phyloP scores from a whole-genome alignment of 1,140 invertebrate species.

The Drosophila pandora region DNA sequence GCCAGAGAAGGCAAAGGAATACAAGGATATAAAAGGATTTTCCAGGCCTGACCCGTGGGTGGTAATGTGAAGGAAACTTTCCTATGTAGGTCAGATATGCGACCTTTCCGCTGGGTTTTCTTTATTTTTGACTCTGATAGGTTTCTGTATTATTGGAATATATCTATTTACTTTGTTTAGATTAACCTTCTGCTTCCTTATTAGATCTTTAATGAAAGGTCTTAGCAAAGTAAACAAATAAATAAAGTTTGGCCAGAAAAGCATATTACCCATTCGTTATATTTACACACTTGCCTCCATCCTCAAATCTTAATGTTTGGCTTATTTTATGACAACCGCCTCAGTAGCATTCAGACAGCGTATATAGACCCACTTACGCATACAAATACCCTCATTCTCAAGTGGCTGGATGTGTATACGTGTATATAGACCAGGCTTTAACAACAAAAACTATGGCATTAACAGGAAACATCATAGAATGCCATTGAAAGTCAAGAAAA shows the following conservation, averaged over 20 bases:
- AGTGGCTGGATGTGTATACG: constrained; percentile 42
- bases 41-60: background rate
- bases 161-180: background rate
- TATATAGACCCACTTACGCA: constrained; percentile 17
- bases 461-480: constrained; percentile 31
- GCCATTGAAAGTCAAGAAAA: constrained; percentile 62
- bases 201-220: background rate
- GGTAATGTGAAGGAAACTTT: constrained; percentile 16
- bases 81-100: constrained; percentile 28
- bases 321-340: constrained; percentile 59
- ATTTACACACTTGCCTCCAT: constrained; percentile 5
- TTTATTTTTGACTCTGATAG: background rate
- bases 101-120: background rate
- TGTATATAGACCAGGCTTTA: constrained; percentile 10
- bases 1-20: background rate
- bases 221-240: constrained; percentile 1
- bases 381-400: constrained; percentile 28
- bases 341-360: constrained; percentile 9
- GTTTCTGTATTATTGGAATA: background rate
- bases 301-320: constrained; percentile 22
- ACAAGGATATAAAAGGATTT: constrained; percentile 1
- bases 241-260: background rate
- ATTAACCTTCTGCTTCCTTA: background rate
- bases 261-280: constrained; percentile 4
- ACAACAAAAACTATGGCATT: constrained; percentile 38